phyloP scores from a whole-genome alignment of 2,888 invertebrate genomes.

The Tenthredo livida region DNA sequence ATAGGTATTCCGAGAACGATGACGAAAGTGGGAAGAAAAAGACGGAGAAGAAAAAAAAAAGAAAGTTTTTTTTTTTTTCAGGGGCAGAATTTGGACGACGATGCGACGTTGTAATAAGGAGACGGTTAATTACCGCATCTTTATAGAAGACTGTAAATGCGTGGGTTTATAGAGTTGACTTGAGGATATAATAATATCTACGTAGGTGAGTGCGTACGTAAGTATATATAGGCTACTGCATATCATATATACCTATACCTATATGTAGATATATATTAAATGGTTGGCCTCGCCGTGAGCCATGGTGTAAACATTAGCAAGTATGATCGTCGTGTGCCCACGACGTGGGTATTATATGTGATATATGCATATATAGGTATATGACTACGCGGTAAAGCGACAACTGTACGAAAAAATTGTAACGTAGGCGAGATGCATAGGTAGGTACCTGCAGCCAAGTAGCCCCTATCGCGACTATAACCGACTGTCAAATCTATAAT shows the following conservation, averaged over 20 bases:
- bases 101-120: not conserved
- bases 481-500: not conserved
- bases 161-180: not conserved
- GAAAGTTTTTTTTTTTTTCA: not conserved
- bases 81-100: not conserved
- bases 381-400: not conserved
- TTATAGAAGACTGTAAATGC: not conserved
- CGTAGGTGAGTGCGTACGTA: not conserved
- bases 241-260: not conserved
- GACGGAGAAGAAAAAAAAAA: not conserved
- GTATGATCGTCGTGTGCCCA: constrained; percentile 19
- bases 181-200: not conserved
- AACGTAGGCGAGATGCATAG: not conserved
- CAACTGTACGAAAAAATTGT: not conserved
- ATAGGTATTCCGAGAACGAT: not conserved
- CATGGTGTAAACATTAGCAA: constrained; percentile 14
- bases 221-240: not conserved
- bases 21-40: not conserved
- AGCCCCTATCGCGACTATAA: too few relatives aligned
- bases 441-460: too few relatives aligned
- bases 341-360: not conserved
- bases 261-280: not conserved
- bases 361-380: not conserved
- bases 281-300: constrained; percentile 7
- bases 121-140: not conserved